phyloP scores from a whole-genome alignment of 2,113 vertebrate genomes.

The Malurus cyaneus region DNA sequence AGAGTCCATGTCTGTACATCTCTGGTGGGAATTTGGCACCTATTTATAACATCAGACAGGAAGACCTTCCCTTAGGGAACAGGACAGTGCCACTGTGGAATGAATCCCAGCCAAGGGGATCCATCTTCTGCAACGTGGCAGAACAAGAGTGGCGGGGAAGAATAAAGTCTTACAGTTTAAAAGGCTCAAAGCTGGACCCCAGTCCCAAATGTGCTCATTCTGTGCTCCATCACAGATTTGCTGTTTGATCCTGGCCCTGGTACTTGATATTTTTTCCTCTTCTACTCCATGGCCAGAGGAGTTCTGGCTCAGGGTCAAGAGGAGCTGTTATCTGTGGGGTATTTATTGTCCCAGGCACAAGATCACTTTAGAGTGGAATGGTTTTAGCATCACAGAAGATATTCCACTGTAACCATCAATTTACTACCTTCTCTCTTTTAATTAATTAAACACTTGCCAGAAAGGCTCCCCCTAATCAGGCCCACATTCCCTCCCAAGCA shows the following conservation, averaged over 20 bases:
- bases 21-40: not conserved
- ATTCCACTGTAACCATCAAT: not conserved
- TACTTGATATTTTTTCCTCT: slow-evolving; percentile 10
- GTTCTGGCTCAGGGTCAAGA: not conserved
- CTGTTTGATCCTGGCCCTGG: not conserved
- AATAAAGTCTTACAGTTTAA: not conserved
- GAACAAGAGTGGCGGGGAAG: not conserved
- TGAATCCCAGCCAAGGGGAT: rapidly evolving
- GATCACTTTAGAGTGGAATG: not conserved
- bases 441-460: not conserved
- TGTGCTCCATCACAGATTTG: not conserved
- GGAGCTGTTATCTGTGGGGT: not conserved
- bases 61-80: not conserved
- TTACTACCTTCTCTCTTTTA: not conserved
- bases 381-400: not conserved
- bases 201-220: not conserved
- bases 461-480: not conserved
- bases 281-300: not conserved
- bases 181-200: not conserved
- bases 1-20: rapidly evolving
- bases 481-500: not conserved
- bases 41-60: not conserved
- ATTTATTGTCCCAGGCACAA: not conserved
- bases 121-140: not conserved
- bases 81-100: not conserved